These are phyloP conservation scores for Esperia sulphurella DNA, from an alignment of 2,888 invertebrate genomes.

Conservation along the genomic window DNA sequence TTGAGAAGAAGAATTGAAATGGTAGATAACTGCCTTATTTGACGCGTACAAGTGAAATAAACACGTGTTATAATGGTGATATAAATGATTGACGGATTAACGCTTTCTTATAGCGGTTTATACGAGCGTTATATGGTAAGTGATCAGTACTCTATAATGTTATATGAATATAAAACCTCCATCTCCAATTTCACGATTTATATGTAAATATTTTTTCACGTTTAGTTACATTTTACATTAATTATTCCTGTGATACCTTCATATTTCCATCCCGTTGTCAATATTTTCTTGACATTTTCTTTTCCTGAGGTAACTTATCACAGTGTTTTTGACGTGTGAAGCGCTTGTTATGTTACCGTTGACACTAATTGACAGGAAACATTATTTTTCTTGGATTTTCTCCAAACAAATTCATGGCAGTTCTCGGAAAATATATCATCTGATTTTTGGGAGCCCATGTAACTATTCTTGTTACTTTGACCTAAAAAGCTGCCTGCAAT, in stretches of 20 bases:
- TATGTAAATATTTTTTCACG: background rate
- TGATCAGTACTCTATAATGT: constrained; percentile 10
- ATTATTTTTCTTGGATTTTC: background rate
- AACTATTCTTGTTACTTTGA: no score
- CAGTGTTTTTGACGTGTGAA: constrained; percentile 23
- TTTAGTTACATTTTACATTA: background rate
- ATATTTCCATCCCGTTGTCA: background rate
- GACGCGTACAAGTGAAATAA: constrained; percentile 25
- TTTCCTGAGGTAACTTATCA: constrained; percentile 25
- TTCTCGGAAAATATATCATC: no score
- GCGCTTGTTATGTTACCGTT: constrained; percentile 32
- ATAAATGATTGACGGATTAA: constrained; percentile 37
- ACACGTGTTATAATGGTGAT: constrained; percentile 43
- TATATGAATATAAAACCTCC: no score
- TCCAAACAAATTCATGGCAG: background rate
- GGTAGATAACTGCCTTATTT: constrained; percentile 16
- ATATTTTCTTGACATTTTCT: constrained; percentile 21
- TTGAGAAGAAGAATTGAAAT: background rate
- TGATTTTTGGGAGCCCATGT: no score
- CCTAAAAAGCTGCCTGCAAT: no score
- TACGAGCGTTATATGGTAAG: constrained; percentile 58
- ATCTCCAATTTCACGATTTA: background rate
- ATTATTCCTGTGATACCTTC: background rate
- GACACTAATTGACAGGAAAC: constrained; percentile 33
- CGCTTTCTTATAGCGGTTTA: constrained; percentile 27